Percentiles rank a stretch among this genome's conserved stretches.
Evolutionary conservation across 2,113 vertebrate species (phyloP).

Genomic region (Penelope pileata): DNA sequence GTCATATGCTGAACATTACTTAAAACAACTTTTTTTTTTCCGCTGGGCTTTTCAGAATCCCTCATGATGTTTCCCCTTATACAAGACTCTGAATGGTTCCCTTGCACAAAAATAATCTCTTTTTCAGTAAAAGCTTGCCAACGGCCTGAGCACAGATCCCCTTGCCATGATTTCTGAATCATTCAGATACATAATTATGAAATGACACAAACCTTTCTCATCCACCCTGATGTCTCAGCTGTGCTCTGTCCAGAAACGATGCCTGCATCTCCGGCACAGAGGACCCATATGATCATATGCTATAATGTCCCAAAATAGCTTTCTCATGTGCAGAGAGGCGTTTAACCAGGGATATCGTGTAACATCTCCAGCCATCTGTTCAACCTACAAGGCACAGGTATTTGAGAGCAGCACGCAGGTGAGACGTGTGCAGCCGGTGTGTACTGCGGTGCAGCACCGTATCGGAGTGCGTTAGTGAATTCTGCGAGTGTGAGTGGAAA

Average conservation of each 20-base stretch:
- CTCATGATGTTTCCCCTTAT: background rate
- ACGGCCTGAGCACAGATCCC: background rate
- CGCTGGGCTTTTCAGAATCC: background rate
- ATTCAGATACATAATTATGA: background rate
- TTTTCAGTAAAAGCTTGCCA: background rate
- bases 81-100: background rate
- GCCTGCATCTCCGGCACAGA: background rate
- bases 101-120: background rate
- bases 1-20: background rate
- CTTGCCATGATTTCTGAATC: background rate
- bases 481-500: background rate
- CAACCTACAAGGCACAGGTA: constrained; percentile 25
- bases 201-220: background rate
- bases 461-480: background rate
- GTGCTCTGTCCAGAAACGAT: background rate
- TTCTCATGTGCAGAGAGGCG: background rate
- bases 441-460: background rate
- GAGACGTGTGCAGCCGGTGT: background rate
- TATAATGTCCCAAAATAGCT: constrained; percentile 32
- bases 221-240: background rate
- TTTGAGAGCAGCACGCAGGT: constrained; percentile 9
- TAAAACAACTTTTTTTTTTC: constrained; percentile 36
- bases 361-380: constrained; percentile 37
- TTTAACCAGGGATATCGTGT: background rate
- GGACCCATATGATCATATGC: constrained; percentile 39